phyloP scores from a whole-genome alignment of 2,888 invertebrate species.

The Criorhina ranunculi region DNA sequence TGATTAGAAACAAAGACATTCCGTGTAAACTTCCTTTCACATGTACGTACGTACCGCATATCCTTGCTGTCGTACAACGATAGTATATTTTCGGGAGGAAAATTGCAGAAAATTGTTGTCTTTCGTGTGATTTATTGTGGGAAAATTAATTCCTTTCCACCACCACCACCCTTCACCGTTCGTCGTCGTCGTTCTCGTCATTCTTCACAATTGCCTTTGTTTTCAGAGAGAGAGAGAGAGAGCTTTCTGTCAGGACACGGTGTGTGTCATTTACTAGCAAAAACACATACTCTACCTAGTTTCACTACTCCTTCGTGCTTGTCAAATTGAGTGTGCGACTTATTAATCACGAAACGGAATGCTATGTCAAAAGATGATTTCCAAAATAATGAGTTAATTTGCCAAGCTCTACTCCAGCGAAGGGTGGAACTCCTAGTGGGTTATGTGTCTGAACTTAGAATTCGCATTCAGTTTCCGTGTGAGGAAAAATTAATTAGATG shows the following conservation, averaged over 20 bases:
- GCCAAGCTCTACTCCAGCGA: background rate
- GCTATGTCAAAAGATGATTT: conserved; percentile 63
- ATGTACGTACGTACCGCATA: background rate
- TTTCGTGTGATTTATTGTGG: conserved; percentile 68
- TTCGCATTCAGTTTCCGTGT: conserved; percentile 38
- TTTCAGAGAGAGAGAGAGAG: background rate
- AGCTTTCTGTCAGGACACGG: background rate
- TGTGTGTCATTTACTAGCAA: conserved; percentile 22
- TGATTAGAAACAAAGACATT: conserved; percentile 59
- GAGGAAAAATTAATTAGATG: conserved; percentile 63
- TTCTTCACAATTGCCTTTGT: conserved; percentile 19
- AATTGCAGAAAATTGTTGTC: conserved; percentile 58
- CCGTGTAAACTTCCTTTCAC: conserved; percentile 6
- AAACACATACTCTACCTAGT: conserved; percentile 21
- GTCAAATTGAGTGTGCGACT: conserved; percentile 66
- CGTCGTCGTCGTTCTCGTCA: background rate
- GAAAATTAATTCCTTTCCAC: conserved; percentile 68
- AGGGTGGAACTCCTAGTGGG: background rate
- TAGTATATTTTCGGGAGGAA: conserved; percentile 22
- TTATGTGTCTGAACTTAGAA: background rate
- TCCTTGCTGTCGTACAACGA: background rate
- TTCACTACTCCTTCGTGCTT: conserved; percentile 45
- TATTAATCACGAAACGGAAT: conserved; percentile 64
- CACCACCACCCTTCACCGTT: no score
- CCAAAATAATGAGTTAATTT: conserved; percentile 71